These are phyloP conservation scores for Brachionus rotundiformis DNA, from an alignment of 1,140 invertebrate species.

Conservation along the genomic window DNA sequence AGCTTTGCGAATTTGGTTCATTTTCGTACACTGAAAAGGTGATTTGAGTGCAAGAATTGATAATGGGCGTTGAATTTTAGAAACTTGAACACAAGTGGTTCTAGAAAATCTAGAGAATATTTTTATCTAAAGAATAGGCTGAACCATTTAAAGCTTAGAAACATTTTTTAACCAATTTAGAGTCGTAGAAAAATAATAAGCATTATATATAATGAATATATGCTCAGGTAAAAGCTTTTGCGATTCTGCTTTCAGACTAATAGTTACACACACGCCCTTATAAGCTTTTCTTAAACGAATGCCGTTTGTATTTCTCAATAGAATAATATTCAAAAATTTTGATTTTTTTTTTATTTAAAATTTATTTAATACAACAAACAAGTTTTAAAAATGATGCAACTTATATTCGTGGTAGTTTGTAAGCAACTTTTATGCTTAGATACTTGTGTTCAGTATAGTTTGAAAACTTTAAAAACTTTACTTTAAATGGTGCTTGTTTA, in stretches of 20 bases:
- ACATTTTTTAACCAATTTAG: not conserved
- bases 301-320: not conserved
- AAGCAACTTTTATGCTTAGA: not conserved
- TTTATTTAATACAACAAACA: not conserved
- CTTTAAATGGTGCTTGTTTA: not conserved
- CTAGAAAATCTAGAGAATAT: not conserved
- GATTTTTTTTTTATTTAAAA: not conserved
- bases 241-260: not conserved
- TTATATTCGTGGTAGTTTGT: not conserved
- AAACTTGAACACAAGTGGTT: not conserved
- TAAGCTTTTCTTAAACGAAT: not conserved
- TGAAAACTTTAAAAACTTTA: conserved; percentile 5
- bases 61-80: not conserved
- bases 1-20: conserved; percentile 2
- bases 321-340: not conserved
- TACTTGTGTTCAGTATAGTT: not conserved
- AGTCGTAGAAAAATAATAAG: not conserved
- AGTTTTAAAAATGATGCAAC: not conserved
- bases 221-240: not conserved
- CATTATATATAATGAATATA: not conserved
- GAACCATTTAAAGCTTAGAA: not conserved
- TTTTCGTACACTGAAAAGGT: conserved; percentile 2
- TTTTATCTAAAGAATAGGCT: not conserved
- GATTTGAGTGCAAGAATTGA: conserved; percentile 1
- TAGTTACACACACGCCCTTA: not conserved